Evolutionary conservation across 1,140 invertebrate genomes (phyloP).

Genomic region (Centruroides vittatus): DNA sequence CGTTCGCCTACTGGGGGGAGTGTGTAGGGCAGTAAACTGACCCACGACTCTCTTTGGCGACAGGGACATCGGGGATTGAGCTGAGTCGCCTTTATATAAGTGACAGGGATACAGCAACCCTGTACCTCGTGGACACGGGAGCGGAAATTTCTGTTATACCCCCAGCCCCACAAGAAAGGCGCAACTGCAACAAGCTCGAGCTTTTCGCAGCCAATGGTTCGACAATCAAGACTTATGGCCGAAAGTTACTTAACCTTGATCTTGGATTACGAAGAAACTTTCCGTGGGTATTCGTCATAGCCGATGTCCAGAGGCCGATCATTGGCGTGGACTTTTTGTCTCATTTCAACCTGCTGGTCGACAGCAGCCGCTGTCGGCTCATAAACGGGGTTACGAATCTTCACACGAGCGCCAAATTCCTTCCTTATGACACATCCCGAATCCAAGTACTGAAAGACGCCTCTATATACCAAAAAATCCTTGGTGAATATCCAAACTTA

Average conservation of each 20-base stretch:
- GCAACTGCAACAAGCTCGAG: background rate
- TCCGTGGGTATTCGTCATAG: constrained; percentile 6
- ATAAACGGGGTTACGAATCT: background rate
- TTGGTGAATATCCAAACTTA: background rate
- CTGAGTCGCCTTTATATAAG: constrained; percentile 4
- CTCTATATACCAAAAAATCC: no score
- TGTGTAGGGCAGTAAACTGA: background rate
- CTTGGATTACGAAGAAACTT: constrained; percentile 3
- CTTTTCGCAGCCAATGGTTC: constrained; percentile 10
- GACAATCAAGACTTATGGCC: constrained; percentile 11
- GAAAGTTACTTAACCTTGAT: constrained; percentile 1
- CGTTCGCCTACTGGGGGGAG: no score
- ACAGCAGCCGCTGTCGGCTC: background rate
- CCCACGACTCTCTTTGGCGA: background rate
- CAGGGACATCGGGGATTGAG: background rate
- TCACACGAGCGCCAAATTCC: no score
- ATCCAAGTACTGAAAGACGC: no score
- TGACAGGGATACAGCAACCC: background rate
- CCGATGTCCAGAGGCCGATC: constrained; percentile 7
- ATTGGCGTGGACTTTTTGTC: constrained; percentile 9
- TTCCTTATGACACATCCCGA: no score
- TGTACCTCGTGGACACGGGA: constrained; percentile 9
- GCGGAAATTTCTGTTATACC: constrained; percentile 9
- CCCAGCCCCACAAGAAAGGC: background rate
- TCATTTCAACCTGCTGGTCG: constrained; percentile 2